A percentile compares a stretch with the other conserved stretches of the same genome.
These are phyloP conservation scores for Asarcornis scutulata DNA, from an alignment of 2,113 vertebrate genomes.

Conservation along the genomic window DNA sequence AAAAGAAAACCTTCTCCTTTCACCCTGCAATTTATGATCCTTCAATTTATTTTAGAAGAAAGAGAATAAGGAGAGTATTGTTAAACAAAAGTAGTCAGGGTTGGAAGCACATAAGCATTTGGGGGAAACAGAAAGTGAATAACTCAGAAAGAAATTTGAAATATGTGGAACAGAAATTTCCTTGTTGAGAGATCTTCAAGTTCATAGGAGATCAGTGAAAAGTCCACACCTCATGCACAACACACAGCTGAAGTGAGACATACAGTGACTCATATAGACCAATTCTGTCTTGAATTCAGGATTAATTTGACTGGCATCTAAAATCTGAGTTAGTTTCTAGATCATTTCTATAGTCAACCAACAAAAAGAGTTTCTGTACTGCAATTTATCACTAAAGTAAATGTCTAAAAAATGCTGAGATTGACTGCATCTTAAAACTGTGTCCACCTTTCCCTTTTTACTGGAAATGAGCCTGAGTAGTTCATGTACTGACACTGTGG, in stretches of 20 bases:
- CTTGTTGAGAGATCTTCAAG: background rate
- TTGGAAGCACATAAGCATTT: background rate
- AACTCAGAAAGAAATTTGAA: background rate
- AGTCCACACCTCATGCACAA: background rate
- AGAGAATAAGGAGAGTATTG: background rate
- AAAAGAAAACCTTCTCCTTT: conserved; percentile 47
- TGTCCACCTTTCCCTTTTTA: background rate
- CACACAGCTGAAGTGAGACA: background rate
- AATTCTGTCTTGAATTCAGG: background rate
- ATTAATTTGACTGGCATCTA: background rate
- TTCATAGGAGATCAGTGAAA: background rate
- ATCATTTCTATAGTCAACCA: background rate
- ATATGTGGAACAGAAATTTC: background rate
- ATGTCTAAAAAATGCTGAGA: background rate
- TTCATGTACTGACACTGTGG: background rate
- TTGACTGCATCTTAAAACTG: background rate
- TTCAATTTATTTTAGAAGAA: background rate
- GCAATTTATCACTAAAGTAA: background rate
- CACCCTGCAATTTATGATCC: background rate
- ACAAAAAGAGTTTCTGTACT: background rate
- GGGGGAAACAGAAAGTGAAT: background rate
- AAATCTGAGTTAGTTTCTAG: background rate
- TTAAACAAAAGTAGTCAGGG: background rate
- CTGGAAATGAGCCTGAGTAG: background rate
- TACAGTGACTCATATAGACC: background rate